Conservation (phyloP, 2,888 invertebrate species). For the Chalcosyrphus nemorum region DNA sequence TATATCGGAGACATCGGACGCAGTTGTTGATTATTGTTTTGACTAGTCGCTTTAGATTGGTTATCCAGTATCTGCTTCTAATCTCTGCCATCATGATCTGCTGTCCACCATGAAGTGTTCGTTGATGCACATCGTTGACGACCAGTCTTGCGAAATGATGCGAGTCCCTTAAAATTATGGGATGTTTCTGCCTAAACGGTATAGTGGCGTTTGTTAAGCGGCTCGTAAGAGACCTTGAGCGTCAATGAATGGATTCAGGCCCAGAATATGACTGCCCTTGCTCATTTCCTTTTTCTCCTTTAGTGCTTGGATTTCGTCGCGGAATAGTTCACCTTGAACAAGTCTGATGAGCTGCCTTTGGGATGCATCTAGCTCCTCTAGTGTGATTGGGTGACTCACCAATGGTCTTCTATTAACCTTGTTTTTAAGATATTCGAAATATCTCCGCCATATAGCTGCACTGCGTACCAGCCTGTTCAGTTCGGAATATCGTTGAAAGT, state of each 20-base stretch:
- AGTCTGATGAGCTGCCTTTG: background rate
- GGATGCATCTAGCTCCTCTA: background rate
- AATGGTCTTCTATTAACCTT: background rate
- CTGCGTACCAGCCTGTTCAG: too few relatives aligned
- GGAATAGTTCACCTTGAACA: too few relatives aligned
- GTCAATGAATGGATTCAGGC: constrained; percentile 20
- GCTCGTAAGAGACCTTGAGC: background rate
- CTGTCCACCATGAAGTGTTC: constrained; percentile 21
- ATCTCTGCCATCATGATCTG: constrained; percentile 34
- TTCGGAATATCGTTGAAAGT: constrained; percentile 4
- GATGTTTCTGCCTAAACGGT: background rate
- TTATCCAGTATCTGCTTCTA: background rate
- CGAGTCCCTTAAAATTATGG: constrained; percentile 7
- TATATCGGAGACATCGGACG: background rate
- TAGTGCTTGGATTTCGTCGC: too few relatives aligned
- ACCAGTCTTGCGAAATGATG: constrained; percentile 27
- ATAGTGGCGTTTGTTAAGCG: too few relatives aligned
- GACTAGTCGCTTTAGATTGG: too few relatives aligned
- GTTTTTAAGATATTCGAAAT: constrained; percentile 7
- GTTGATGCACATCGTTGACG: constrained; percentile 3
- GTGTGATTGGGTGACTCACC: background rate
- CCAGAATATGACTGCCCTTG: background rate
- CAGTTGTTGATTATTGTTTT: too few relatives aligned
- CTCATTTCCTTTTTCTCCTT: background rate
- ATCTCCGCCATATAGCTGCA: constrained; percentile 23